Conservation (phyloP, 1,140 invertebrate genomes). For the Rhyzopertha dominica region DNA sequence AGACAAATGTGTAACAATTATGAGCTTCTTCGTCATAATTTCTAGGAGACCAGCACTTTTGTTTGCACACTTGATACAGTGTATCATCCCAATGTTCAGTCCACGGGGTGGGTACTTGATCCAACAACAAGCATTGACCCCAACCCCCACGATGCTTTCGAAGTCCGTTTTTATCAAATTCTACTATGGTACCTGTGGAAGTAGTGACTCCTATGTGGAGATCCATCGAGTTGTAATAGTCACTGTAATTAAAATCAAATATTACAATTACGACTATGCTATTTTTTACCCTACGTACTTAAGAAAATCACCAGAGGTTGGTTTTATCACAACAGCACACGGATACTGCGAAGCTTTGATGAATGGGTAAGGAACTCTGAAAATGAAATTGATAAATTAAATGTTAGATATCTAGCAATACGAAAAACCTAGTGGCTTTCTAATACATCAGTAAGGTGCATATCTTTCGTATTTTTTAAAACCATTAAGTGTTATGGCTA, state of each 20-base stretch:
- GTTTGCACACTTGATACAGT: constrained; percentile 57
- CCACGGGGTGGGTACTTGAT: constrained; percentile 61
- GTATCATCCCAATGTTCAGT: constrained; percentile 70
- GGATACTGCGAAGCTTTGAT: constrained; percentile 65
- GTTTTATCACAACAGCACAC: constrained; percentile 70
- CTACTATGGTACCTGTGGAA: constrained; percentile 66
- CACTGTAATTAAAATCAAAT: constrained; percentile 49
- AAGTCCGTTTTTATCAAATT: constrained; percentile 71
- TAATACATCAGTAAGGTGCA: too few species aligned
- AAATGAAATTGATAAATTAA: constrained; percentile 33
- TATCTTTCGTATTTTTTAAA: too few species aligned
- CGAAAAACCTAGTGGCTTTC: too few species aligned
- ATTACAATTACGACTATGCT: background rate
- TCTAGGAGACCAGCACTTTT: constrained; percentile 59
- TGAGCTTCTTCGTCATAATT: constrained; percentile 66
- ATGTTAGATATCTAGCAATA: too few species aligned
- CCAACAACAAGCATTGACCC: constrained; percentile 67
- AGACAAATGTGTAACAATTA: constrained; percentile 77
- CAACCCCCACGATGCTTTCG: constrained; percentile 53
- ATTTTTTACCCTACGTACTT: constrained; percentile 55
- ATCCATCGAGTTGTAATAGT: constrained; percentile 72
- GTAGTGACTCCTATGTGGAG: constrained; percentile 78
- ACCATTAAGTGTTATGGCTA: too few species aligned
- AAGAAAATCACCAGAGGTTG: constrained; percentile 74
- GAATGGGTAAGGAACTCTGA: constrained; percentile 72